Evolutionary conservation across 2,888 invertebrate genomes (phyloP).

Genomic region (Oegoconia quadripuncta): DNA sequence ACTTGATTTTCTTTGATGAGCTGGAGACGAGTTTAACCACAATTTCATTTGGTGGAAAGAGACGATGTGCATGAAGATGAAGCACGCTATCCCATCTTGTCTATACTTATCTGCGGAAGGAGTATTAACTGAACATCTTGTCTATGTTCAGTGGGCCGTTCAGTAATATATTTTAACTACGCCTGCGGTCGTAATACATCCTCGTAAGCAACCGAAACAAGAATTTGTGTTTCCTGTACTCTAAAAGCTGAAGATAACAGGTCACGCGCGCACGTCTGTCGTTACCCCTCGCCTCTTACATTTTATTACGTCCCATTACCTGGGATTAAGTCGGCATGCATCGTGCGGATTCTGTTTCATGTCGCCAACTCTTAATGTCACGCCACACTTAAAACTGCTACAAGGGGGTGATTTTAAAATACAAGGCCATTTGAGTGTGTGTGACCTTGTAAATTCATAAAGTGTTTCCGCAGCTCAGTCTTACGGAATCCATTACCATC

Average conservation of each 20-base stretch:
- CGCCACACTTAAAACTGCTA: slow-evolving; percentile 39
- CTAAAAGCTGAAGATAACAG: slow-evolving; percentile 57
- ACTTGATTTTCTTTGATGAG: no score
- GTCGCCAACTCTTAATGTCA: slow-evolving; percentile 48
- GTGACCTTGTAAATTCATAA: slow-evolving; percentile 35
- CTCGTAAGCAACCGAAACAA: slow-evolving; percentile 36
- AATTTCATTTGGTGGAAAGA: no score
- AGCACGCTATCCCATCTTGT: no score
- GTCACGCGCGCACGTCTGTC: slow-evolving; percentile 73
- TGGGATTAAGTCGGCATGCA: slow-evolving; percentile 68
- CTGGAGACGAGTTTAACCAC: no score
- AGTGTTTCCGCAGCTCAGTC: slow-evolving; percentile 20
- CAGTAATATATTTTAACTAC: slow-evolving; percentile 17
- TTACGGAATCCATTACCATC: slow-evolving; percentile 40
- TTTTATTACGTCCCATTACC: slow-evolving; percentile 73
- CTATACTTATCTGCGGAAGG: background rate
- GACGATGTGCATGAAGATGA: no score
- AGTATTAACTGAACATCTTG: no score
- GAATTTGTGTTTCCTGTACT: slow-evolving; percentile 50
- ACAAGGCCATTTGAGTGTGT: slow-evolving; percentile 18
- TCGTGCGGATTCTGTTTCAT: slow-evolving; percentile 59
- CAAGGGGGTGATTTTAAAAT: slow-evolving; percentile 45
- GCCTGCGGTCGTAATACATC: slow-evolving; percentile 20
- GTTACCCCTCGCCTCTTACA: slow-evolving; percentile 69
- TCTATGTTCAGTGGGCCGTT: slow-evolving; percentile 12